Evolutionary conservation across 2,797 vertebrate genomes (phyloP).

Genomic region (Characodon lateralis): DNA sequence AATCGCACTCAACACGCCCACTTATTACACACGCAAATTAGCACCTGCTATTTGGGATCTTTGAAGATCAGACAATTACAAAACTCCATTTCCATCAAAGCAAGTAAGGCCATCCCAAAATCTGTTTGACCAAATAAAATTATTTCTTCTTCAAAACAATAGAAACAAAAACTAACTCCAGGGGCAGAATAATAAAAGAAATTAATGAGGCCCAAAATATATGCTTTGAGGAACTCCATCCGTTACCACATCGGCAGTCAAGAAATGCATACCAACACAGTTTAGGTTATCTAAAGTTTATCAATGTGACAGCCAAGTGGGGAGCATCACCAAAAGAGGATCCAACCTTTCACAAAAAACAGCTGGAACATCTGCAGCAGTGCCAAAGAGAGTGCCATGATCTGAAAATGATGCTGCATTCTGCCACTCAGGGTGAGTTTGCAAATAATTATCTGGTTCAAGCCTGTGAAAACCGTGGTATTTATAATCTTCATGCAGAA

Average conservation of each 20-base stretch:
- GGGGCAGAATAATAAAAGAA: no score
- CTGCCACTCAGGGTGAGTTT: conserved; percentile 30
- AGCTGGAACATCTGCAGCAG: conserved; percentile 20
- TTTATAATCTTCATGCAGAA: neutral
- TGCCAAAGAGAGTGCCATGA: conserved; percentile 16
- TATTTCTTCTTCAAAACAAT: neutral
- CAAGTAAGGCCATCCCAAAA: neutral
- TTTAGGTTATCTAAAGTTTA: neutral
- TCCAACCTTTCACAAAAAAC: neutral
- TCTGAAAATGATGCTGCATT: conserved; percentile 24
- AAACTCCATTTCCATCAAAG: neutral
- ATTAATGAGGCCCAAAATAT: neutral
- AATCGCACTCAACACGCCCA: no score
- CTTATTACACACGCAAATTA: no score
- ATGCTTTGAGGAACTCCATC: neutral
- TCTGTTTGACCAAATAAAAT: neutral
- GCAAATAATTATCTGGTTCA: neutral
- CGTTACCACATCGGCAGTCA: no score
- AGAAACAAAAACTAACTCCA: neutral
- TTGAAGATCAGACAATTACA: no score
- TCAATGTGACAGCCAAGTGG: neutral
- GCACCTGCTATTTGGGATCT: no score
- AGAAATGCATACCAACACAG: neutral
- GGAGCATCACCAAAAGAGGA: neutral
- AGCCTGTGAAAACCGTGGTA: neutral